Evolutionary conservation across 2,113 vertebrate genomes (phyloP).

Genomic region (Machaerirhynchus nigripectus): DNA sequence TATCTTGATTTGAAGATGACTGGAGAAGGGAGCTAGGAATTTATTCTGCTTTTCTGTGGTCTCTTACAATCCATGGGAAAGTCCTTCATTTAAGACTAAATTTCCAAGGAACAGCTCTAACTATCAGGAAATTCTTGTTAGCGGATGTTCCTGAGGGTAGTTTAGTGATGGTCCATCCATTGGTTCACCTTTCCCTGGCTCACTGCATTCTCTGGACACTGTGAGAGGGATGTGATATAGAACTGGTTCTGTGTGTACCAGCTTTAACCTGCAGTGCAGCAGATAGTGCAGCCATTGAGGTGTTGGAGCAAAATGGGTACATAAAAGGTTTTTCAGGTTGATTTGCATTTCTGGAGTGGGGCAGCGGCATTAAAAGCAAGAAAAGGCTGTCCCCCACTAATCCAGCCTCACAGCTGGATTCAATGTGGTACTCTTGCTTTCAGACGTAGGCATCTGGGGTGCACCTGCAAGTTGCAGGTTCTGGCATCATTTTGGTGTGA

Average conservation of each 20-base stretch:
- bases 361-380: background rate
- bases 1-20: background rate
- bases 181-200: background rate
- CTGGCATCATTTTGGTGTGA: fast-evolving
- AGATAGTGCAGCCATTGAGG: background rate
- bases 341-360: background rate
- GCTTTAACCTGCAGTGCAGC: background rate
- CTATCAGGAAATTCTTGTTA: background rate
- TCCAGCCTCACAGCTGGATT: fast-evolving
- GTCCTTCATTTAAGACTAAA: background rate
- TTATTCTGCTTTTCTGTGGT: background rate
- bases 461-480: background rate
- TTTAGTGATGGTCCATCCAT: background rate
- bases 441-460: fast-evolving
- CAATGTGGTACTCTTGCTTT: background rate
- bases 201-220: background rate
- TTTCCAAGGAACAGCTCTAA: background rate
- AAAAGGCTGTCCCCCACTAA: background rate
- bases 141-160: background rate
- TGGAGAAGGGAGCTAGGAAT: background rate
- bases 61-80: background rate
- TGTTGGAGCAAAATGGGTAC: background rate
- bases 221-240: background rate
- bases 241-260: background rate
- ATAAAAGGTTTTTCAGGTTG: background rate